Evolutionary conservation across 2,888 invertebrate species (phyloP), one percentile per base, ranked within the genome.

Genomic region (Cyclophora albipunctata): DNA sequence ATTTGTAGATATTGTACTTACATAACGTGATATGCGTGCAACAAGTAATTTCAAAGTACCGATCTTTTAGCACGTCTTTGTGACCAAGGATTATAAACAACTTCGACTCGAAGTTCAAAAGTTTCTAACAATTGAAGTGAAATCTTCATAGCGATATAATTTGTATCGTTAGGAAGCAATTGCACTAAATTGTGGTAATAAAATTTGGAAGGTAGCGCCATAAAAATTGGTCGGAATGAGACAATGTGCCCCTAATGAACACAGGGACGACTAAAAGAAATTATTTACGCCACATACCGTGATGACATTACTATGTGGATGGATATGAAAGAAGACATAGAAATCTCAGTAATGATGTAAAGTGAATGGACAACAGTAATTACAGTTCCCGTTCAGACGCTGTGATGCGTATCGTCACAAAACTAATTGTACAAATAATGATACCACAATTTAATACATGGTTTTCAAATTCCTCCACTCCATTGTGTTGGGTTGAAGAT

Each of bases 321-420:
- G 71, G 70, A 75, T 69, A 77, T 78, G 77, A 78, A 78, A 81
- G 77, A 82, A 81, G 82, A 85, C 78, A 74, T 82, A 78, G 82
- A 80, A 80, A 79, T 84, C 77, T 74, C 72, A 66, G 81, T 82
- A 84, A 84, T 75, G 81, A 82, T 75, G 75, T 78, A 81, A 85
- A 86, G 84, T 81, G 84, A 87, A 86, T 81, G 83, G 81, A 85
- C 80, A 81, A 73, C 72, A 70, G 78, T 81, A 85, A 87, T 85
- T 84, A 84, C 78, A 67, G 80, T 70, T 73, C 67, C 71, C 75
- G 67, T 59, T 63, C 63, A 68, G 74, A 71, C 63, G 79, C 74
- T 69, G 69, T 75, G 79, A 78, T 81, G 84, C 85, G 81, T 84
- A 83, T 81, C 84, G 78, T 74, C 78, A 81, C 71, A 71, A 66